Base-by-base conservation (phyloP, 2,113 vertebrate species). In the Hiodon alosoides region DNA sequence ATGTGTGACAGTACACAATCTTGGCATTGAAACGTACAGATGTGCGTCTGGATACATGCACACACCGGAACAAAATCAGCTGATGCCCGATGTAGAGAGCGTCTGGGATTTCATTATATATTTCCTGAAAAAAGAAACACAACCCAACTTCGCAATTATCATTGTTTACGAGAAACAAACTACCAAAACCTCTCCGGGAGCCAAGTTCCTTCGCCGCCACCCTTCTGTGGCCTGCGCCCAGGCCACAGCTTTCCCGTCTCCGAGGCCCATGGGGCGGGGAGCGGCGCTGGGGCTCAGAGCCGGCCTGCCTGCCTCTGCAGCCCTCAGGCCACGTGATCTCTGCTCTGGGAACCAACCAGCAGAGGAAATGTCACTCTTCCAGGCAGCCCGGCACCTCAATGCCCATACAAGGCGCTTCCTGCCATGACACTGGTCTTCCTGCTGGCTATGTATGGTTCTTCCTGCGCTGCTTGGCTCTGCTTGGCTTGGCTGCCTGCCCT, bases 331-430 rank as follows among this genome's bases (percentile, higher is more conserved):
- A 90, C 86, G 83, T 90, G 89, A 90, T 90, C 88, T 83, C 78
- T 73, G 85, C 81, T 88, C 78, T 77, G 86, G 81, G 86, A 90
- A 86, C 86, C 87, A 90, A 82, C 78, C 80, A 85, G 85, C 71
- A 83, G 84, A 89, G 87, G 90, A 91, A 91, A 90, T 91, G 89
- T 90, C 86, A 87, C 82, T 89, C 86, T 88, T 80, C 81, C 64
- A 72, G 81, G 75, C 81, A 85, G 86, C 85, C 90, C 87, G 89
- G 88, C 90, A 90, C 87, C 87, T 87, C 87, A 77, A 75, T 86
- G 89, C 81, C 91, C 91, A 93, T 87, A 92, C 79, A 93, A 89
- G 91, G 91, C 79, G 79, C 81, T 92, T 93, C 91, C 90, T 91
- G 89, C 67, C 89, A 86, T 87, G 87, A 89, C 88, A 86, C 84